These are phyloP conservation scores for Sebastes diaconus DNA, from an alignment of 2,797 vertebrate genomes.

Conservation along the genomic window DNA sequence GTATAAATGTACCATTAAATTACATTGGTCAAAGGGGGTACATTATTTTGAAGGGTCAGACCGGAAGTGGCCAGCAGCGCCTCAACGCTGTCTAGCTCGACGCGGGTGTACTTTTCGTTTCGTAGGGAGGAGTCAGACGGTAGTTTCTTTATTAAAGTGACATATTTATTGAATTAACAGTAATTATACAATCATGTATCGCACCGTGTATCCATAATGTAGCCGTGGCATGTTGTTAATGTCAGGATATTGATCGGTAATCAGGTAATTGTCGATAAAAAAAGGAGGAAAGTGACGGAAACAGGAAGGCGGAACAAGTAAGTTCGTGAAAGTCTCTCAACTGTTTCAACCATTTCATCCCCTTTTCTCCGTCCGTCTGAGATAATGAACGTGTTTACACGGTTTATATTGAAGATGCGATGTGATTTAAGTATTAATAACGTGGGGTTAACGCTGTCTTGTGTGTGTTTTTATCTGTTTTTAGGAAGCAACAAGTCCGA, in stretches of 20 bases:
- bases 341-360: conserved; percentile 45
- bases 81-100: neutral
- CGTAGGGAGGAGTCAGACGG: conserved; percentile 79
- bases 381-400: neutral
- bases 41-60: conserved; percentile 49
- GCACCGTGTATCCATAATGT: conserved; percentile 65
- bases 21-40: no score
- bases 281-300: conserved; percentile 58
- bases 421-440: neutral
- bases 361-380: conserved; percentile 16
- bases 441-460: neutral
- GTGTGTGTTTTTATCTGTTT: neutral
- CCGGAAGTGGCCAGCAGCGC: neutral
- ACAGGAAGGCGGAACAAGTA: conserved; percentile 86
- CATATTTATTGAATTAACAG: conserved; percentile 49
- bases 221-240: conserved; percentile 12
- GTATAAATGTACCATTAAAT: neutral
- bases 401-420: fast-evolving
- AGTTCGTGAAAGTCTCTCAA: conserved; percentile 79
- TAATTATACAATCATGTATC: conserved; percentile 40
- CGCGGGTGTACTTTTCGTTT: conserved; percentile 58
- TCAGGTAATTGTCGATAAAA: conserved; percentile 1
- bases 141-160: conserved; percentile 75
- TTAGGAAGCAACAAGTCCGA: conserved; percentile 73
- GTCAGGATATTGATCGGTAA: conserved; percentile 24